Conservation (phyloP, 2,888 invertebrate species). For the Lasius platythorax region DNA sequence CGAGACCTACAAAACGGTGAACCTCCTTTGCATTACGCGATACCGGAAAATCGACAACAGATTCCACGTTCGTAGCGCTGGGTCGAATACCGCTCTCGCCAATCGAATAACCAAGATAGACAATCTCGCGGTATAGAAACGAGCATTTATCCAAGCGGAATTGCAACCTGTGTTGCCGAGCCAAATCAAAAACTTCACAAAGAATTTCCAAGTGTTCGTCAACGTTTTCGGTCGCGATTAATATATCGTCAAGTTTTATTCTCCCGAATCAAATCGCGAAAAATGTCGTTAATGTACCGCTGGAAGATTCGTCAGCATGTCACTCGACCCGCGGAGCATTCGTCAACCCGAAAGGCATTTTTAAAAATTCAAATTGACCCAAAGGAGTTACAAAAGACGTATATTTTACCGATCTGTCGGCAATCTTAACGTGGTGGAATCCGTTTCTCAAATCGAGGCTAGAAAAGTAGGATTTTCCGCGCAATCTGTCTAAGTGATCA, state of each 20-base stretch:
- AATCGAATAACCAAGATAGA: slow-evolving; percentile 33
- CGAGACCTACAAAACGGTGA: slow-evolving; percentile 16
- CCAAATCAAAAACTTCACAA: not conserved
- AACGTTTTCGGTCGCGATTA: not conserved
- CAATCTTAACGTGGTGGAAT: too few species aligned
- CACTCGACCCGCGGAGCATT: too few species aligned
- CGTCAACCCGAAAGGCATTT: too few species aligned
- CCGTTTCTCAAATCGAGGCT: too few species aligned
- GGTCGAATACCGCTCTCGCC: not conserved
- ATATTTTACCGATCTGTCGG: too few species aligned
- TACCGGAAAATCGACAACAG: slow-evolving; percentile 11
- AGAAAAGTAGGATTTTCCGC: too few species aligned
- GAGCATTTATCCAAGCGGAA: not conserved
- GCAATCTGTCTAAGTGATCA: too few species aligned
- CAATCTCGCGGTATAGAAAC: slow-evolving; percentile 27
- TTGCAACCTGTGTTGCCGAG: not conserved
- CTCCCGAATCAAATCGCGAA: not conserved
- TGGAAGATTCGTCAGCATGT: too few species aligned
- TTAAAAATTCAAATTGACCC: too few species aligned
- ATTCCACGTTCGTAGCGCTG: not conserved
- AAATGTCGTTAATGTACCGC: slow-evolving; percentile 4
- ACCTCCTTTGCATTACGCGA: slow-evolving; percentile 13
- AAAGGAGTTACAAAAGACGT: not conserved
- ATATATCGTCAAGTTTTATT: too few species aligned
- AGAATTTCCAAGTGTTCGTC: not conserved